Conservation (phyloP, 2,888 invertebrate species). For the Yponomeuta evonymella region DNA sequence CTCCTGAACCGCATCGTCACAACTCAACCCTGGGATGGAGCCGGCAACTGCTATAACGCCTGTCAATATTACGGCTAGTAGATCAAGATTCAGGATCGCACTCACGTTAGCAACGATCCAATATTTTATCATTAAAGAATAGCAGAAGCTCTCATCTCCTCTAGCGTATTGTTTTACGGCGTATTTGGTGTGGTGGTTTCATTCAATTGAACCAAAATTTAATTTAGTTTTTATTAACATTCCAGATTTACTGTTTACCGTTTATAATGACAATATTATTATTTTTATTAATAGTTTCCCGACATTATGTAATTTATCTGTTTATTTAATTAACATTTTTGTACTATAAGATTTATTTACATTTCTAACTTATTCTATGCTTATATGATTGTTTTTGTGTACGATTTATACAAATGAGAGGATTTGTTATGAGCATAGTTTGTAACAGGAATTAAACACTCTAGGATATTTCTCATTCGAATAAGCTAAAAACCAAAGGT, state of each 20-base stretch:
- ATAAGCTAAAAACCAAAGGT: constrained; percentile 91
- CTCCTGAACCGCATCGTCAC: constrained; percentile 58
- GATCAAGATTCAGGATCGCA: constrained; percentile 42
- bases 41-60: constrained; percentile 34
- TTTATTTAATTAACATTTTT: constrained; percentile 66
- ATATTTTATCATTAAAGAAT: constrained; percentile 26
- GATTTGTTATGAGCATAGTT: constrained; percentile 69
- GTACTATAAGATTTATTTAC: constrained; percentile 74
- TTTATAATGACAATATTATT: constrained; percentile 56
- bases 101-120: constrained; percentile 29
- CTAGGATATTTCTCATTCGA: constrained; percentile 76
- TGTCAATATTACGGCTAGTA: constrained; percentile 41
- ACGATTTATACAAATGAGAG: constrained; percentile 66
- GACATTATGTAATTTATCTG: constrained; percentile 42
- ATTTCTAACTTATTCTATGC: constrained; percentile 62
- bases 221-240: constrained; percentile 69
- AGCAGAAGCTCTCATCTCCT: constrained; percentile 46
- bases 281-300: constrained; percentile 56
- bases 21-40: constrained; percentile 43
- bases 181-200: constrained; percentile 59
- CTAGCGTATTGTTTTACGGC: constrained; percentile 41
- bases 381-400: constrained; percentile 62
- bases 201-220: constrained; percentile 66
- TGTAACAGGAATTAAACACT: constrained; percentile 71
- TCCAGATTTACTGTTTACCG: constrained; percentile 68